A percentile compares a stretch with the other conserved stretches of the same genome.
phyloP scores from a whole-genome alignment of 2,113 vertebrate genomes.

The Pao palembangensis region DNA sequence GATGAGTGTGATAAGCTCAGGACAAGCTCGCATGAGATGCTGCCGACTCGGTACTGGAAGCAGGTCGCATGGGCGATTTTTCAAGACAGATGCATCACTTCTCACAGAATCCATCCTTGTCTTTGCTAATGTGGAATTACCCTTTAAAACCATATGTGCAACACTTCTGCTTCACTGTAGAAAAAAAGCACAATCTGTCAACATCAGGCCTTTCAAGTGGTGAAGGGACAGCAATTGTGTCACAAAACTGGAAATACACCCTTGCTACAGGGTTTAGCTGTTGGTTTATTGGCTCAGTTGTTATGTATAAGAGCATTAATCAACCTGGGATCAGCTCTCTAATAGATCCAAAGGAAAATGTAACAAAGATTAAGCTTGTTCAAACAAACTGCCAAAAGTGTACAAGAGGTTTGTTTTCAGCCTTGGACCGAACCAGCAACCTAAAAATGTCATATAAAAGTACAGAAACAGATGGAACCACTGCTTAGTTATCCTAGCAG shows the following conservation, averaged over 20 bases:
- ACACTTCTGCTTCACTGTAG: no score
- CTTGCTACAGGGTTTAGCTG: constrained; percentile 37
- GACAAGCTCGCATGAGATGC: constrained; percentile 49
- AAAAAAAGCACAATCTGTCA: neutral
- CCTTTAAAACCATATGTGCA: constrained; percentile 11
- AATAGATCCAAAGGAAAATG: constrained; percentile 4
- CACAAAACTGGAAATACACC: constrained; percentile 20
- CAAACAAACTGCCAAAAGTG: no score
- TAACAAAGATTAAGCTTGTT: constrained; percentile 21
- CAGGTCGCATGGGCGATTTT: constrained; percentile 53
- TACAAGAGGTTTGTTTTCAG: no score
- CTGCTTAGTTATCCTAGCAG: no score
- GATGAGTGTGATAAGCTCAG: constrained; percentile 48
- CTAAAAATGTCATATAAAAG: no score
- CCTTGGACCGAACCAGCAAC: no score
- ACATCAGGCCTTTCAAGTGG: constrained; percentile 16
- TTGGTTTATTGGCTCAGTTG: constrained; percentile 33
- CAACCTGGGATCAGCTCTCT: no score
- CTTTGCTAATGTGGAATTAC: neutral
- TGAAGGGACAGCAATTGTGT: constrained; percentile 11
- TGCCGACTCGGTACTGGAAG: constrained; percentile 48
- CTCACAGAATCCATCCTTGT: no score
- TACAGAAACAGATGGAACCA: no score
- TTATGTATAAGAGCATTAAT: no score
- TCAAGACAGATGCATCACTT: constrained; percentile 36